These are phyloP conservation scores for Neelides sp. DNA, from an alignment of 1,140 invertebrate species.

Conservation along the genomic window DNA sequence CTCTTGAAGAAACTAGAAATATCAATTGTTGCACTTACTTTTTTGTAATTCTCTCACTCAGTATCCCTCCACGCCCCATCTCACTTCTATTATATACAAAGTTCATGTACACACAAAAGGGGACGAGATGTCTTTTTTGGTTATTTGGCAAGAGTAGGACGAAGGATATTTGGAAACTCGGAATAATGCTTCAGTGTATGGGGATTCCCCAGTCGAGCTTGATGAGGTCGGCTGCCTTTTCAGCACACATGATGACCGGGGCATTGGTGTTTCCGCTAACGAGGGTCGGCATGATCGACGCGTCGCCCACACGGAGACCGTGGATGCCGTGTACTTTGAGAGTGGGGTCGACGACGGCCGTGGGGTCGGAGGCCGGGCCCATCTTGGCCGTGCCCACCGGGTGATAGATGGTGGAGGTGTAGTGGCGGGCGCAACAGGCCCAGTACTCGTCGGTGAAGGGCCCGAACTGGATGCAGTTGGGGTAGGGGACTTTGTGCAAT, in stretches of 20 bases:
- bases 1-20: too few species aligned
- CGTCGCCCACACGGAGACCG: constrained; percentile 69
- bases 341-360: constrained; percentile 29
- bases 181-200: too few species aligned
- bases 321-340: constrained; percentile 55
- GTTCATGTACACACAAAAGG: too few species aligned
- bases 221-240: constrained; percentile 40
- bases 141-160: too few species aligned
- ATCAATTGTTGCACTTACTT: too few species aligned
- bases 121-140: too few species aligned
- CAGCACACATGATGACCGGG: constrained; percentile 46
- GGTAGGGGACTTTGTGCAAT: constrained; percentile 54
- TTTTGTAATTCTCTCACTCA: too few species aligned
- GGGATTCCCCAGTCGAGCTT: constrained; percentile 31
- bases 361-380: constrained; percentile 52
- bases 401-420: constrained; percentile 77
- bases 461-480: constrained; percentile 63
- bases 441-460: constrained; percentile 69
- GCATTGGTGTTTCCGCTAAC: constrained; percentile 66
- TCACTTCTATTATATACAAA: too few species aligned
- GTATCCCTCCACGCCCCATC: too few species aligned
- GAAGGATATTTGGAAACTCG: too few species aligned
- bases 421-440: constrained; percentile 62
- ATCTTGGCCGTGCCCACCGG: constrained; percentile 51
- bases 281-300: constrained; percentile 78